Evolutionary conservation across 1,140 invertebrate genomes (phyloP).

Genomic region (Dinoponera quadriceps): DNA sequence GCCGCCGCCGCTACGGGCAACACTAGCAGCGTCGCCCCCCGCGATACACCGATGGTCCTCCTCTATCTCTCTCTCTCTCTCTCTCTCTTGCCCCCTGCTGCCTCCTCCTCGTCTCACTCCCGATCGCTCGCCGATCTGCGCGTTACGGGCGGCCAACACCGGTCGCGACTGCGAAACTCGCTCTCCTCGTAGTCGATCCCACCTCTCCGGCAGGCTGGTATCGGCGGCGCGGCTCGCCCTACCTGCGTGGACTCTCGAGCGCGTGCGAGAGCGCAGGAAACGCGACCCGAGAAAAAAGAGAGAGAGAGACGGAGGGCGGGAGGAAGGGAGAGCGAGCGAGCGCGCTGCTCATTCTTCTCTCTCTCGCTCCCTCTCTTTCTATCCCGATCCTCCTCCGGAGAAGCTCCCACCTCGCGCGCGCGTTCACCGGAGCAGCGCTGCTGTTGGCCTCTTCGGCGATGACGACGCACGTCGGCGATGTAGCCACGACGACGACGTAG

Average conservation of each 20-base stretch:
- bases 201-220: constrained; percentile 23
- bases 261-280: constrained; percentile 57
- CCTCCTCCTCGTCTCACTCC: constrained; percentile 13
- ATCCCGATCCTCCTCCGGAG: constrained; percentile 4
- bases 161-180: constrained; percentile 41
- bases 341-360: background rate
- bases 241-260: constrained; percentile 53
- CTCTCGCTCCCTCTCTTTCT: background rate
- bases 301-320: constrained; percentile 43
- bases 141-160: constrained; percentile 15
- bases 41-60: constrained; percentile 38
- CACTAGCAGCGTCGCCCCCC: constrained; percentile 49
- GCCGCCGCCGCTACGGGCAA: constrained; percentile 16
- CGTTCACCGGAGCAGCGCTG: background rate
- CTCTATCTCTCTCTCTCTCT: constrained; percentile 28
- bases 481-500: too few relatives aligned
- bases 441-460: background rate
- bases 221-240: constrained; percentile 48
- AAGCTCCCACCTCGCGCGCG: background rate
- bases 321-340: background rate
- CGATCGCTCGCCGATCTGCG: constrained; percentile 26
- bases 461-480: too few relatives aligned
- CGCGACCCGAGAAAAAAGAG: constrained; percentile 52
- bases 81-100: constrained; percentile 31
- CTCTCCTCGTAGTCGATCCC: constrained; percentile 32